Percentiles rank a stretch among this genome's conserved stretches.
phyloP scores from a whole-genome alignment of 2,113 vertebrate genomes.

The Antechinus flavipes region DNA sequence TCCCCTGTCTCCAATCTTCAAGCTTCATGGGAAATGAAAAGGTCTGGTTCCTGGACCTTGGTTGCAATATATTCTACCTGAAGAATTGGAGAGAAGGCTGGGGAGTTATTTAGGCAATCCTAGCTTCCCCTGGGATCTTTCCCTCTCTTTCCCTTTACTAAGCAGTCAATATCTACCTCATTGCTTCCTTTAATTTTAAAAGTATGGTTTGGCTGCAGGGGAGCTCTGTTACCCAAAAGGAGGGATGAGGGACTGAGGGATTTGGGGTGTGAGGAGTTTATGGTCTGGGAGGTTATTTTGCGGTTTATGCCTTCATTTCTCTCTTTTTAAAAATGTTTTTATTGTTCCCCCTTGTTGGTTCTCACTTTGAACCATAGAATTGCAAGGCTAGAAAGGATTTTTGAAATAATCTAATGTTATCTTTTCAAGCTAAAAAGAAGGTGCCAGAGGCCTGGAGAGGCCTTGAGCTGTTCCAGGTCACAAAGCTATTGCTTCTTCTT shows the following conservation, averaged over 20 bases:
- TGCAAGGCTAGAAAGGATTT: background rate
- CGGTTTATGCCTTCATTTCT: background rate
- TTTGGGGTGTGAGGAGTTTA: background rate
- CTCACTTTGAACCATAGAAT: background rate
- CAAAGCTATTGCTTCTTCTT: background rate
- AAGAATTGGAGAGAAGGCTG: background rate
- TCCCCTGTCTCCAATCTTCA: background rate
- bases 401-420: background rate
- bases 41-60: background rate
- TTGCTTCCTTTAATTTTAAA: background rate
- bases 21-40: background rate
- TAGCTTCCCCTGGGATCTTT: background rate
- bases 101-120: background rate
- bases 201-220: background rate
- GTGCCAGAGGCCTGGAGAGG: background rate
- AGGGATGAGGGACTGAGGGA: background rate
- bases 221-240: background rate
- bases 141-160: background rate
- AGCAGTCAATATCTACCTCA: background rate
- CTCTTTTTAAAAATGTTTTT: background rate
- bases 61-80: background rate
- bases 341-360: background rate
- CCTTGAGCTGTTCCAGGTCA: background rate
- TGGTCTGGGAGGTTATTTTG: background rate
- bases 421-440: background rate